Base-by-base conservation (phyloP, 2,888 invertebrate genomes). In the Ochropleura plecta region DNA sequence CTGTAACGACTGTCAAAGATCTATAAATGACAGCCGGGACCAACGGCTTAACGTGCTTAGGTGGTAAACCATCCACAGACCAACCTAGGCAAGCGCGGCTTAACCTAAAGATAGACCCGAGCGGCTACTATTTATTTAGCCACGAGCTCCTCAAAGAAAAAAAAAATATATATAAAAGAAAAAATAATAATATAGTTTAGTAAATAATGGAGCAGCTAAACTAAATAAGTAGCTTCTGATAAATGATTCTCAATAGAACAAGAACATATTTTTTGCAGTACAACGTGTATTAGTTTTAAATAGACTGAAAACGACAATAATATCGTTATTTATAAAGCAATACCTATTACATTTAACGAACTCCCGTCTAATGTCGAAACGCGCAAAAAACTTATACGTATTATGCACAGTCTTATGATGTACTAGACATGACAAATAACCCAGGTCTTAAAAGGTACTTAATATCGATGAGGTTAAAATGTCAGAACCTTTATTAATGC, bases 321-420 rank as follows among this genome's bases (percentile, higher is more conserved):
- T 82, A 78, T 85, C 63, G 16, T 73, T 76, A 72, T 81, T 75
- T 76, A 79, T 74, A 79, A 69, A 70, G 63, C 42, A 73, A 65
- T 71, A 67, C 49, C 53, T 59, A 72, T 71, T 46, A 81, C 10
- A 59, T 82, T 74, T 84, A 90, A 83, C 81, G 80, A 87, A 88
- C 81, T 86, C 78, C 70, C 84, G 49, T 70, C 83, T 88, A 88
- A 88, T 79, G 85, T 85, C 75, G 65, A 66, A 81, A 70, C 72
- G 85, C 71, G 89, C 86, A 82, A 91, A 91, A 91, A 90, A 87
- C 76, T 74, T 60, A 81, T 73, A 73, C 67, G 67, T 80, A 76
- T 76, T 74, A 79, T 46, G 55, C 70, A 69, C 76, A 87, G 86
- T 78, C 57, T 48, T 79, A 73, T 14, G 69, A 81, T 9, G 10